Evolutionary conservation across 1,140 invertebrate genomes (phyloP), one percentile per base, ranked within the genome.

Genomic region (Euborellia annulipes): DNA sequence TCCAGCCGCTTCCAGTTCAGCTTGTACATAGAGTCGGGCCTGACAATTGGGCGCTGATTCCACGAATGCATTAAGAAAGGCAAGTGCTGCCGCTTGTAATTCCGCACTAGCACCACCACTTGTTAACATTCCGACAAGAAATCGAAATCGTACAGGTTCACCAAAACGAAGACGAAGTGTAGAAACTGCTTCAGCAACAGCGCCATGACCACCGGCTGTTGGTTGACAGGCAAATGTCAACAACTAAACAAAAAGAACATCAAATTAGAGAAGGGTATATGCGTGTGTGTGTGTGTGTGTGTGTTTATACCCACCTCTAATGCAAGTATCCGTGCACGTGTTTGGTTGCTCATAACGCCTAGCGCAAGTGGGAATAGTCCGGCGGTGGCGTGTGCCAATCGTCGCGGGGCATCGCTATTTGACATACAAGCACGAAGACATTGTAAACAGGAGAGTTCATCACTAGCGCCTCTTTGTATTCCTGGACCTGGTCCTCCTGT

Each of bases 131-230:
- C 87, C 87, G 7, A 90, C 79, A 0, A 94, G 71, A 56, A 94
- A 82, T 43, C 89, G 74, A 63, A 93, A 94, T 52, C 90, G 70
- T 3, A 91, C 88, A 0, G 88, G 85, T 59, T 96, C 90, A 17
- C 87, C 89, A 57, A 88, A 89, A 23, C 87, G 70, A 0, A 95
- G 65, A 13, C 90, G 72, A 34, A 94, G 66, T 0, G 87, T 90
- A 0, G 87, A 87, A 45, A 94, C 73, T 0, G 90, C 87, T 61
- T 95, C 90, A 0, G 88, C 83, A 9, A 93, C 83, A 46, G 82
- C 76, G 0, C 73, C 72, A 62, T 88, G 84, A 4, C 86, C 87
- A 46, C 50, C 57, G 1, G 71, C 71, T 2, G 76, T 69, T 30
- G 76, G 71, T 56, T 80, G 75, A 62, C 83, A 86, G 19, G 79